These are phyloP conservation scores for Asteroscopus sphinx DNA, from an alignment of 2,888 invertebrate species.

Conservation along the genomic window DNA sequence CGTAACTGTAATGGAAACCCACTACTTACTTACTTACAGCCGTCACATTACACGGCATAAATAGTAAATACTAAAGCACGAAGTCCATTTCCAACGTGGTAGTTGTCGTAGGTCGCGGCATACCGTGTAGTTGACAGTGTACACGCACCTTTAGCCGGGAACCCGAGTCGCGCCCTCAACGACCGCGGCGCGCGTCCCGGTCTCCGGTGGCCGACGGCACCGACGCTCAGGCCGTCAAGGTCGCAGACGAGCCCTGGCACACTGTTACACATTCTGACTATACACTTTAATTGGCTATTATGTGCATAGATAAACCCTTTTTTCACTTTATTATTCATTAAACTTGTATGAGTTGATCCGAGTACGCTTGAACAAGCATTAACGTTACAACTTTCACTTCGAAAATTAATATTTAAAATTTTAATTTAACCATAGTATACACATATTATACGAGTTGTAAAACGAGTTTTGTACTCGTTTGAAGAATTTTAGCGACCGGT, in stretches of 20 bases:
- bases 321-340: slow-evolving; percentile 30
- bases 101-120: slow-evolving; percentile 57
- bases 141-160: slow-evolving; percentile 62
- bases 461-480: slow-evolving; percentile 40
- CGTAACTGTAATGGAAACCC: slow-evolving; percentile 7
- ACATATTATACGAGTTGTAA: slow-evolving; percentile 20
- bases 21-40: slow-evolving; percentile 5
- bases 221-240: slow-evolving; percentile 71
- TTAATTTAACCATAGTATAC: slow-evolving; percentile 15
- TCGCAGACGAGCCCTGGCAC: slow-evolving; percentile 72
- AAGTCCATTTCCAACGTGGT: slow-evolving; percentile 25
- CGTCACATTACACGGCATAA: slow-evolving; percentile 34
- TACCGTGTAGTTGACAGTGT: slow-evolving; percentile 60
- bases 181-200: slow-evolving; percentile 65
- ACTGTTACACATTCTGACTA: slow-evolving; percentile 57
- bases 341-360: slow-evolving; percentile 28
- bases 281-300: slow-evolving; percentile 42
- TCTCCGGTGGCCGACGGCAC: slow-evolving; percentile 69
- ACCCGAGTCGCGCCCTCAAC: slow-evolving; percentile 60
- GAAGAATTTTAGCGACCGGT: slow-evolving; percentile 34
- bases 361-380: slow-evolving; percentile 36
- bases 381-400: slow-evolving; percentile 43
- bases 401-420: slow-evolving; percentile 31
- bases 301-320: slow-evolving; percentile 28
- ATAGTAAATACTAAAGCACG: slow-evolving; percentile 23